phyloP scores from a whole-genome alignment of 2,797 vertebrate species.

The Malacoraja senta region DNA sequence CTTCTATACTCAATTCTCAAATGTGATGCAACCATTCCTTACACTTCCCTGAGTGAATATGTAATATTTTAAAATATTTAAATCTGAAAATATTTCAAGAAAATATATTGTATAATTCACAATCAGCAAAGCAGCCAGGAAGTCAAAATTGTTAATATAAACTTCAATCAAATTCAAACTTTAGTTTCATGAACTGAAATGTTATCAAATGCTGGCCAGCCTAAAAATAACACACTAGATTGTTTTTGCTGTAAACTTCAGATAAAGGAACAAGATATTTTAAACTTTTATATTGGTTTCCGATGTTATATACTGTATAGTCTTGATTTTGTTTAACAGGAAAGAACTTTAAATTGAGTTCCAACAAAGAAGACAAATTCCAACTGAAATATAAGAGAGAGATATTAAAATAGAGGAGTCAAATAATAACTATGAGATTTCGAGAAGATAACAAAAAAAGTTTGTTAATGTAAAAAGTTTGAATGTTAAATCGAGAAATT shows the following conservation, averaged over 20 bases:
- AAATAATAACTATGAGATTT: neutral
- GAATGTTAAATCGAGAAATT: neutral
- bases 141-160: neutral
- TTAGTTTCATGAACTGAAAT: neutral
- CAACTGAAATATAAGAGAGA: neutral
- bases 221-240: neutral
- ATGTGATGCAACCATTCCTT: conserved; percentile 21
- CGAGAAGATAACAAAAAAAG: neutral
- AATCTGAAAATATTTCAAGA: neutral
- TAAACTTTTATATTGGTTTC: neutral
- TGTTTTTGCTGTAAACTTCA: neutral
- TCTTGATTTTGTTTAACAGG: neutral
- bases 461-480: neutral
- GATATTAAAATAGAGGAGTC: neutral
- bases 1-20: no score
- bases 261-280: neutral
- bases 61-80: conserved; percentile 19
- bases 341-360: neutral
- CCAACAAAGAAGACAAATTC: neutral
- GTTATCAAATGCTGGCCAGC: neutral
- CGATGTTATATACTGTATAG: neutral
- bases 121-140: neutral
- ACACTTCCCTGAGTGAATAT: neutral
- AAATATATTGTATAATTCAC: neutral
- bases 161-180: neutral